These are phyloP conservation scores for Panagrolaimus sp. DNA, from an alignment of 1,140 invertebrate genomes.

Conservation along the genomic window DNA sequence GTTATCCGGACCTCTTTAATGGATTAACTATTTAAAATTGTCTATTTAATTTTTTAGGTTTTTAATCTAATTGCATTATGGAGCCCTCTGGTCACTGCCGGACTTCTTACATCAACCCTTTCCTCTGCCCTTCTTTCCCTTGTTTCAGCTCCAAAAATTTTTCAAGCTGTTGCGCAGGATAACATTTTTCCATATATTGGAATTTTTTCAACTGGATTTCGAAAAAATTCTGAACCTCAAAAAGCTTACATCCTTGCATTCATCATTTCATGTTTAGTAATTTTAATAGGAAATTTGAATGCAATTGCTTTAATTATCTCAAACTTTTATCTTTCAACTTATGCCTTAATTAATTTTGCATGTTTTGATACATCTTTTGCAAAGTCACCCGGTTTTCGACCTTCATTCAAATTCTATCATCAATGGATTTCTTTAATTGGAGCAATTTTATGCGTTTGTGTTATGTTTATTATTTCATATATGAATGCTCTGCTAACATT, in stretches of 20 bases:
- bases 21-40: too few species aligned
- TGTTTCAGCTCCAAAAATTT: conserved; percentile 65
- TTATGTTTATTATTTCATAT: conserved; percentile 92
- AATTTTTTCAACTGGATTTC: conserved; percentile 86
- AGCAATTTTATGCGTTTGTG: conserved; percentile 76
- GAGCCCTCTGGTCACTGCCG: conserved; percentile 83
- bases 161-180: conserved; percentile 81
- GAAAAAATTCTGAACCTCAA: conserved; percentile 81
- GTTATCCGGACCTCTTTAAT: too few species aligned
- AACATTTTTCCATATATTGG: conserved; percentile 87
- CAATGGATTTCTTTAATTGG: conserved; percentile 83
- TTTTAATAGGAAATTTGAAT: conserved; percentile 69
- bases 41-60: too few species aligned
- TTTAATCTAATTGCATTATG: conserved; percentile 85
- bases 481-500: conserved; percentile 80
- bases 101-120: conserved; percentile 89
- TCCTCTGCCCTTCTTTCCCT: conserved; percentile 73
- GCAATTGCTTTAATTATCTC: conserved; percentile 88
- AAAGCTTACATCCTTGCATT: conserved; percentile 85
- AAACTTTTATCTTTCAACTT: conserved; percentile 92
- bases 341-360: conserved; percentile 81
- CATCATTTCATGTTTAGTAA: conserved; percentile 70
- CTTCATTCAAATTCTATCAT: conserved; percentile 77
- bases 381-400: conserved; percentile 30
- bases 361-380: conserved; percentile 75